Base-by-base conservation (phyloP, 2,113 vertebrate genomes). In the Onychostoma macrolepis region DNA sequence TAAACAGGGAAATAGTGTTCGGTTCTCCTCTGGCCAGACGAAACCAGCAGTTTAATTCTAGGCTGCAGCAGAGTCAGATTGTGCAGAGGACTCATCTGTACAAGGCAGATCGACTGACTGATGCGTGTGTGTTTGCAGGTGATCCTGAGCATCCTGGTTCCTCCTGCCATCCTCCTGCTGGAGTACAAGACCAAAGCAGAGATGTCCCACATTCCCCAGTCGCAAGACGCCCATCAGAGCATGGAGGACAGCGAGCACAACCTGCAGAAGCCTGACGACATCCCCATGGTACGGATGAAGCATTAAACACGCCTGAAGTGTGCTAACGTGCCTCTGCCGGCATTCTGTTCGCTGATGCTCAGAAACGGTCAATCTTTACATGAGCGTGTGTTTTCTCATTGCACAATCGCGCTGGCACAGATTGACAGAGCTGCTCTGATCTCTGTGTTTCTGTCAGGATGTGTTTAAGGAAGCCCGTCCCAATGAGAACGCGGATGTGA, bases 231-330 rank as follows among this genome's bases (percentile, higher is more conserved):
- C 50, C 98, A 99, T 93, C 98, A 99, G 88, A 96, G 97, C 81
- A 99, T 99, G 97, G 98, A 99, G 92, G 98, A 99, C 90, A 99
- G 98, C n/a, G 98, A 99, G 81, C 96, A 97, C 94, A 98, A 97
- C 93, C 97, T 99, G 90, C 97, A 98, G 90, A 95, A 95, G 80
- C 90, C 94, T 30, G 98, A 99, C 86, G 97, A 99, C 86, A 99
- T 99, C 87, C 97, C 96, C 21, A 98, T 99, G 98, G 98, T 95
- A 21, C 50, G 2, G 33, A 56, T 48, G 45, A 76, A 56, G 28
- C 6, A 9, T 33, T 15, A 19, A 13, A 67, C 33, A 33, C 19
- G 2, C 28, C 7, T 13, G 8, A 79, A 12, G 26, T 36, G 33
- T 33, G 17, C 9, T 19, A 71, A 36, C 67, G 30, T 71, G 30